Base-by-base conservation (phyloP, 2,888 invertebrate species). In the Hecatera dysodea region DNA sequence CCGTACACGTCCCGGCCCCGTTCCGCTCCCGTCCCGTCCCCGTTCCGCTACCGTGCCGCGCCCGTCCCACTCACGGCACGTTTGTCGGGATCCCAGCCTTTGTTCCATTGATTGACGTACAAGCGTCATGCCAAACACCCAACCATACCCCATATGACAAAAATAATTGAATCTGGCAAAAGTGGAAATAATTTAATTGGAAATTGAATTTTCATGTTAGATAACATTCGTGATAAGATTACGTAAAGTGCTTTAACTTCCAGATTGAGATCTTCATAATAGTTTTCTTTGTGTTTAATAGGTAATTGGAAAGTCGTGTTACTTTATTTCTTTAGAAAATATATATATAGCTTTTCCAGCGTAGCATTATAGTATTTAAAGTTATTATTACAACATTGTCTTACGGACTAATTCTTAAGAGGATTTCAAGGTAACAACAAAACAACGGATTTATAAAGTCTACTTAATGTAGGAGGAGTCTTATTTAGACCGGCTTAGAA, bases 131-230 rank as follows among this genome's bases (percentile, higher is more conserved):
- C 75, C 75, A 75, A 55, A 65, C 56, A 62, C 60, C 64, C 56
- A 22, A 59, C 52, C 56, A 65, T 46, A 67, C 33, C 67, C 42
- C 64, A 62, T 65, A 72, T 67, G 64, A 62, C 53, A 67, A 79
- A 81, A 67, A 72, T 67, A 62, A 77, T 79, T 77, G 64, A 81
- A 77, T 72, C 81, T 67, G 24, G 48, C 56, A 52, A 64, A 75
- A 80, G 59, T 60, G 72, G 62, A 81, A 74, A 68, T 68, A 62
- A 78, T 67, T 72, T 59, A 77, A 77, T 81, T 67, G 64, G 64
- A 67, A 72, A 81, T 72, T 78, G 57, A 68, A 42, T 79, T 77
- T 72, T 65, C 61, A 52, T 59, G 46, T 65, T 62, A 19, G 64
- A 65, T 67, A 67, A 63, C 46, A 52, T 59, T 65, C 39, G 11